These are phyloP conservation scores for Cryptops parisi DNA, from an alignment of 2,888 invertebrate genomes.

Conservation along the genomic window DNA sequence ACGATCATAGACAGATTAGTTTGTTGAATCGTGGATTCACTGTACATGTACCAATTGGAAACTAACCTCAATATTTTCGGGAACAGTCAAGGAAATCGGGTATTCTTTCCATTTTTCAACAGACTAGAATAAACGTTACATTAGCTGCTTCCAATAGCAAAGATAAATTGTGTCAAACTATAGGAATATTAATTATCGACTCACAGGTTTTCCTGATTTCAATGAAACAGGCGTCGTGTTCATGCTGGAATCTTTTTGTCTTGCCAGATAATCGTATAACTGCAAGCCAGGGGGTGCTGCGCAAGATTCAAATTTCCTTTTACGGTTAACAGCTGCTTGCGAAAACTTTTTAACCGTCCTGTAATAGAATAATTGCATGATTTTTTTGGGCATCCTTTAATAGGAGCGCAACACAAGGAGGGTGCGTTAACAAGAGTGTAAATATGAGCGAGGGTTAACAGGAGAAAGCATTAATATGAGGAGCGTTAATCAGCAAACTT, in stretches of 20 bases:
- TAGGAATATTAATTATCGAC: not conserved
- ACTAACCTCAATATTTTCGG: constrained; percentile 14
- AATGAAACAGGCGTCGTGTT: constrained; percentile 19
- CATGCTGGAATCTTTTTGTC: constrained; percentile 23
- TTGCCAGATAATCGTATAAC: constrained; percentile 46
- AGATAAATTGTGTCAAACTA: not conserved
- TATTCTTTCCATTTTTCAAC: not conserved
- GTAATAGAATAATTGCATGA: constrained; percentile 4
- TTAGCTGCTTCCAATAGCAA: not conserved
- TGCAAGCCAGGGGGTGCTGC: constrained; percentile 65
- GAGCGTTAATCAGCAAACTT: no score
- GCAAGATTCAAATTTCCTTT: constrained; percentile 71
- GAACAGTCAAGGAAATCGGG: constrained; percentile 21
- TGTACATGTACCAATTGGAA: no score
- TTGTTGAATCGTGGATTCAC: no score
- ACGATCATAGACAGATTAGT: not conserved
- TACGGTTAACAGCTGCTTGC: constrained; percentile 62
- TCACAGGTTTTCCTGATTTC: not conserved
- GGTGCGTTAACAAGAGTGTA: no score
- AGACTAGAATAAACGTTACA: not conserved
- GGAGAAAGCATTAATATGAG: no score
- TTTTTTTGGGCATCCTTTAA: no score
- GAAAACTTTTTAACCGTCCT: constrained; percentile 25
- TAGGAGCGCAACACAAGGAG: no score
- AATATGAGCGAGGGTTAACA: no score